Evolutionary conservation across 2,113 vertebrate genomes (phyloP), one percentile per base, ranked within the genome.

Genomic region (Leptosomus discolor): DNA sequence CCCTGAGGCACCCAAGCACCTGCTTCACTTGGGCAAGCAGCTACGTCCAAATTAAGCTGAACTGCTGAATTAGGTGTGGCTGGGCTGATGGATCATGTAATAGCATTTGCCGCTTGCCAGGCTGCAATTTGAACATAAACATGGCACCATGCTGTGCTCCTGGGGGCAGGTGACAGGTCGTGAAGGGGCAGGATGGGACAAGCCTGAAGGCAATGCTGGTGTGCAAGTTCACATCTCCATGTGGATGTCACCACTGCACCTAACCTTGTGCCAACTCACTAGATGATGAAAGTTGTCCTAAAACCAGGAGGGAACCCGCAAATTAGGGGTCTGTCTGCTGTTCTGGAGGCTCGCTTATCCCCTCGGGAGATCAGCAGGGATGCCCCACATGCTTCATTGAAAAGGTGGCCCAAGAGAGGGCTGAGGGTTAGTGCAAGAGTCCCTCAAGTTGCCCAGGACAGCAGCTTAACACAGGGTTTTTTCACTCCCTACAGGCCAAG

Each of bases 291-390:
- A 51, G 9, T 43, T 73, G 39, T 67, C 69, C 77, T 53, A 45
- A 93, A 85, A 29, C 14, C 67, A 45, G 45, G 36, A 73, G 48
- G 63, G 43, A 79, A 41, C 22, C 37, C 23, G 58, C 8, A 81
- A 30, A 6, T 16, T 57, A 32, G 9, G 21, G 15, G 1, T 6
- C 51, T 63, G 22, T 32, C 23, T 3, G 2, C 46, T 1, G 0
- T 64, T 61, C 63, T 56, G 24, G n/a, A 81, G 32, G 43, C 39
- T 29, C 2, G 2, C 32, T 41, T n/a, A 9, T 51, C 29, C 17
- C 34, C 64, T 20, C 5, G 0, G 39, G 29, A 39, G 26, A 50
- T 39, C 23, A 75, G 30, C 20, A 56, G 48, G 12, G 8, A 15
- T 75, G 45, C 20, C 50, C 24, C 13, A 5, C 34, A 68, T 46